Evolutionary conservation across 2,888 invertebrate species (phyloP).

Genomic region (Sphecodes monilicornis): DNA sequence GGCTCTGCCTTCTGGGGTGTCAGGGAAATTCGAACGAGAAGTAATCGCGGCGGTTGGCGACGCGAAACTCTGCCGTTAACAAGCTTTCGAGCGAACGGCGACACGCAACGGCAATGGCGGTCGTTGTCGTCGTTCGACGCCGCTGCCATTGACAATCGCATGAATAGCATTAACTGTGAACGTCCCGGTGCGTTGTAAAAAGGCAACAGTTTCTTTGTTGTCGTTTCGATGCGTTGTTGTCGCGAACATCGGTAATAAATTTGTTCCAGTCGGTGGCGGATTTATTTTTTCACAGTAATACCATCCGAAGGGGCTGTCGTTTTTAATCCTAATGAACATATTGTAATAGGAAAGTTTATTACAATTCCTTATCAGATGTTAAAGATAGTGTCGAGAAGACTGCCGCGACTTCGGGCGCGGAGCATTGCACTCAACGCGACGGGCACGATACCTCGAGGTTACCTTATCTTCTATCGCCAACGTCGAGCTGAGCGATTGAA

Average conservation of each 20-base stretch:
- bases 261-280: background rate
- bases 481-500: too few relatives aligned
- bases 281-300: background rate
- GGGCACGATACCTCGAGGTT: too few relatives aligned
- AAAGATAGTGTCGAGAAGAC: too few relatives aligned
- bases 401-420: too few relatives aligned
- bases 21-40: conserved; percentile 27
- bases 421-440: too few relatives aligned
- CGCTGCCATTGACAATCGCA: conserved; percentile 17
- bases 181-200: conserved; percentile 40
- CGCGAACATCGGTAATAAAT: background rate
- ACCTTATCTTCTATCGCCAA: too few relatives aligned
- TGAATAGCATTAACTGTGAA: conserved; percentile 54
- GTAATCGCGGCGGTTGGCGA: conserved; percentile 5
- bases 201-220: background rate
- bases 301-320: too few relatives aligned
- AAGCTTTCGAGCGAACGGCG: conserved; percentile 26
- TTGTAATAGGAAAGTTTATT: too few relatives aligned
- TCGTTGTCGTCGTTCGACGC: too few relatives aligned
- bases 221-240: background rate
- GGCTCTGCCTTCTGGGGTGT: background rate
- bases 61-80: conserved; percentile 36
- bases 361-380: too few relatives aligned
- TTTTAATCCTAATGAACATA: too few relatives aligned
- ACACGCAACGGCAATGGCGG: background rate